These are phyloP conservation scores for Tenebrosternarchus preto DNA, from an alignment of 2,113 vertebrate species.

Conservation along the genomic window DNA sequence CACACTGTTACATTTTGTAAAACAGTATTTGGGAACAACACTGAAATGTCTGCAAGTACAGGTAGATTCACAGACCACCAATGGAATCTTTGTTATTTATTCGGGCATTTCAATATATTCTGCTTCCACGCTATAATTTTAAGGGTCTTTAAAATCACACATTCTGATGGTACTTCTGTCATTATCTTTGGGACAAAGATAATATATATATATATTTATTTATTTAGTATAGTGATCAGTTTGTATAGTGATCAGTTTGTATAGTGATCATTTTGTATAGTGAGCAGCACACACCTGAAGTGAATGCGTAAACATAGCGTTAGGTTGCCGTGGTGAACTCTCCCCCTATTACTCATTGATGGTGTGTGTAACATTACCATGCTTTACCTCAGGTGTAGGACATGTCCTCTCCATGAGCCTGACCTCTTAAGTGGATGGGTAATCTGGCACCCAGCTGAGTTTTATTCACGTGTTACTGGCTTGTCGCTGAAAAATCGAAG, in stretches of 20 bases:
- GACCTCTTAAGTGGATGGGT: conserved; percentile 30
- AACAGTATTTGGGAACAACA: not conserved
- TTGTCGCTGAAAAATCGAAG: too few relatives aligned
- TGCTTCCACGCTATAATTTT: too few relatives aligned
- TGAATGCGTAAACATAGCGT: conserved; percentile 34
- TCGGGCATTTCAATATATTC: too few relatives aligned
- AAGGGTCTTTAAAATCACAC: not conserved
- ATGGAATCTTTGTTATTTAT: too few relatives aligned
- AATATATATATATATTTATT: too few relatives aligned
- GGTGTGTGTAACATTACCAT: conserved; percentile 49
- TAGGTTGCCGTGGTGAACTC: conserved; percentile 23
- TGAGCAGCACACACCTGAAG: conserved; percentile 5
- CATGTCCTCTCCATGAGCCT: conserved; percentile 19
- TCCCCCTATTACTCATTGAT: conserved; percentile 53
- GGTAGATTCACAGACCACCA: too few relatives aligned
- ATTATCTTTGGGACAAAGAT: not conserved
- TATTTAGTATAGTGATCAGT: too few relatives aligned
- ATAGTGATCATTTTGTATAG: too few relatives aligned
- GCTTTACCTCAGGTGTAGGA: conserved; percentile 44
- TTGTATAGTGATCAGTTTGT: too few relatives aligned
- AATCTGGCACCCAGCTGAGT: not conserved
- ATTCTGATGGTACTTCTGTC: not conserved
- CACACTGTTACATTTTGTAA: not conserved
- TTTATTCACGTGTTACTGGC: conserved; percentile 33
- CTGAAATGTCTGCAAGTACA: too few relatives aligned